Evolutionary conservation across 2,888 invertebrate species (phyloP), one percentile per base, ranked within the genome.

Genomic region (Synanthedon vespiformis): DNA sequence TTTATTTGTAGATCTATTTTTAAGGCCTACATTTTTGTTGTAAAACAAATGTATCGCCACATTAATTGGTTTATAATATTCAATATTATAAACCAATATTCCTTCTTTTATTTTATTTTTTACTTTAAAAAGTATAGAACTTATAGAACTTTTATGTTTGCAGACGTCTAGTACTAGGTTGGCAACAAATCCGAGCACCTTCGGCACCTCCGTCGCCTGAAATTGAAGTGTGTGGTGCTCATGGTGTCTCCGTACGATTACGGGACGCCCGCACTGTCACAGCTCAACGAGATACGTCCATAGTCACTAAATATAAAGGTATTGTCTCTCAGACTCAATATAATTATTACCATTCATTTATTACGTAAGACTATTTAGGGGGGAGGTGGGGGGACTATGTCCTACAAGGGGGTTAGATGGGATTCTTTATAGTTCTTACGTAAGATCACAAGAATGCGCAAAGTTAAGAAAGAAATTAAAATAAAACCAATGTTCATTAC

Each of bases 241-340:
- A 91, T 55, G 90, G 92, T 0, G 91, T 95, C 51, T 74, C 88
- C 2, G 83, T 89, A 61, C 72, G 92, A 75, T 54, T 92, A 89
- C 53, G 92, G 89, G 69, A 91, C 87, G 57, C 92, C 40, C 89
- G 91, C 86, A 53, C 92, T 49, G 88, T 91, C 57, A 91, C 94
- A 65, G 92, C 93, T 67, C 93, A 93, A 18, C 91, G 92, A 49
- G 95, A 95, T 67, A 92, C 93, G 14, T 91, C 94, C 12, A 92
- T 96, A 55, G 92, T 94, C 64, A 97, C 97, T 41, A 96, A 96
- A 84, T 97, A 94, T 78, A 96, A 93, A 92, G 93, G 95, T 96
- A 79, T 74, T 70, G 59, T 34, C 8, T 34, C 10, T 34, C 34
- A 34, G 10, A 2, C 34, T n/a, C n/a, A n/a, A n/a, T n/a, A n/a